Conservation (phyloP, 2,113 vertebrate species). For the Myocastor coypus region DNA sequence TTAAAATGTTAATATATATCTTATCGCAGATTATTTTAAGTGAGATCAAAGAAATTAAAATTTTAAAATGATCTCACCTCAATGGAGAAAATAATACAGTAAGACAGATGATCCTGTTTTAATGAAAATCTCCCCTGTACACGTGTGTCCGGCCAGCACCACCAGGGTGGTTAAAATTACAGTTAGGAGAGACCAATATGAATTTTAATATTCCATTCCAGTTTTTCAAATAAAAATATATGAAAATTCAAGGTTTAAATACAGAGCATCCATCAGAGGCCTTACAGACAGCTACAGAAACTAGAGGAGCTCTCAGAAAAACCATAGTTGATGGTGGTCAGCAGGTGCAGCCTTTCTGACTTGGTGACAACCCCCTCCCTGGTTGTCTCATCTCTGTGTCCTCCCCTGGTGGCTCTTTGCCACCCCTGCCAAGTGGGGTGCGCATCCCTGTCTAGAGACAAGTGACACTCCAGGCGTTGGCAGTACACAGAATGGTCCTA, state of each 20-base stretch:
- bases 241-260: not conserved
- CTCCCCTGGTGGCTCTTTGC: too few relatives aligned
- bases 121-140: slow-evolving; percentile 57
- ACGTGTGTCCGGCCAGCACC: not conserved
- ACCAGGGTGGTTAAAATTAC: not conserved
- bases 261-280: not conserved
- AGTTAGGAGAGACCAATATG: not conserved
- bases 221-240: not conserved
- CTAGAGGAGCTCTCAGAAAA: too few relatives aligned
- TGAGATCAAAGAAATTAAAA: slow-evolving; percentile 69
- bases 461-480: fast-evolving
- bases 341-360: fast-evolving
- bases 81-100: not conserved
- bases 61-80: slow-evolving; percentile 50
- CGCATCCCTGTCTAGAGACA: not conserved
- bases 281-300: fast-evolving
- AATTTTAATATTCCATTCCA: not conserved
- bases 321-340: fast-evolving
- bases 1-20: slow-evolving; percentile 58
- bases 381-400: not conserved
- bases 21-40: slow-evolving; percentile 63
- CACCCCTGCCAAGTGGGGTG: not conserved
- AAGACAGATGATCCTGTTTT: slow-evolving; percentile 65
- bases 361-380: fast-evolving
- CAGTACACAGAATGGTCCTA: fast-evolving